Evolutionary conservation across 2,113 vertebrate genomes (phyloP).

Genomic region (Euleptes europaea): DNA sequence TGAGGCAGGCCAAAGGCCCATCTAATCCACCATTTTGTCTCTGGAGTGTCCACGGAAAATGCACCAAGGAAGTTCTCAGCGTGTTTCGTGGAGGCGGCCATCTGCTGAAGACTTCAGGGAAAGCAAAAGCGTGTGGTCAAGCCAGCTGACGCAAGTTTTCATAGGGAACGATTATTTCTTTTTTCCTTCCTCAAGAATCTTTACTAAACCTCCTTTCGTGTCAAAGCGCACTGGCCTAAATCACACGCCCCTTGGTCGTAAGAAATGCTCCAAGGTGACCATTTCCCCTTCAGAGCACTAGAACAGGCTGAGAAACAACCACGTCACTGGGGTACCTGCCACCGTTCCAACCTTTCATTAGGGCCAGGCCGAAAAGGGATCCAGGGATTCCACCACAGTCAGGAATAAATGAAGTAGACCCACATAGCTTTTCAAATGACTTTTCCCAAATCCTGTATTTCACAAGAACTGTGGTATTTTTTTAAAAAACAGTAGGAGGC

Average conservation of each 20-base stretch:
- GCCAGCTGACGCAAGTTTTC: no score
- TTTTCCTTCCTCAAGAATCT: no score
- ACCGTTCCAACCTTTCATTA: not conserved
- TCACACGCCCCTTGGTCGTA: not conserved
- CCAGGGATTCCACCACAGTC: not conserved
- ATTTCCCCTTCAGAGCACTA: not conserved
- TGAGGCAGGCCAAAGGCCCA: not conserved
- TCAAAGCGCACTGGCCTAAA: no score
- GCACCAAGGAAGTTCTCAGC: not conserved
- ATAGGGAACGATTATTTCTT: no score
- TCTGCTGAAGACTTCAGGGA: not conserved
- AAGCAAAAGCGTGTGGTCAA: not conserved
- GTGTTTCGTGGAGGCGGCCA: not conserved
- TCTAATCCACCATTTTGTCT: not conserved
- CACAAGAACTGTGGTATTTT: not conserved
- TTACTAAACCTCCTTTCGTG: no score
- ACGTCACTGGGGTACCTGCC: not conserved
- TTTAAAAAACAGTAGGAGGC: not conserved
- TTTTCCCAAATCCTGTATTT: not conserved
- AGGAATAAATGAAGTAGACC: not conserved
- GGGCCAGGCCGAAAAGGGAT: not conserved
- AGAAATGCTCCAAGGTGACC: not conserved
- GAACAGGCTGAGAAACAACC: no score
- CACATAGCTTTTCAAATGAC: not conserved
- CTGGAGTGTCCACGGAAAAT: not conserved